Conservation (phyloP, 2,113 vertebrate genomes). For the Eleginops maclovinus region DNA sequence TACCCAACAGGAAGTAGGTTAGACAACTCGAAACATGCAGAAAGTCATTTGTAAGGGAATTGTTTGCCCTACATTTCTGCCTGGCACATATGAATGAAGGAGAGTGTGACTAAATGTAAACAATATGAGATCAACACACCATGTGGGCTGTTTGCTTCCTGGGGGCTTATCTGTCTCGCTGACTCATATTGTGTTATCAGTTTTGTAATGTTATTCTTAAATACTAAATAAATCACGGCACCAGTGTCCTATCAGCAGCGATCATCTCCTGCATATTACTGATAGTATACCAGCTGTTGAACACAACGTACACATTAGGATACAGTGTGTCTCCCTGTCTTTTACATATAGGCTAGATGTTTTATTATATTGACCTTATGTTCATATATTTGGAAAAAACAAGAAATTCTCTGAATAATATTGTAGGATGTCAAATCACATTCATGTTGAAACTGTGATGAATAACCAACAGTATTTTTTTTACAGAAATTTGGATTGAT, state of each 20-base stretch:
- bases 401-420: background rate
- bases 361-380: background rate
- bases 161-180: constrained; percentile 12
- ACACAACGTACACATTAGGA: constrained; percentile 9
- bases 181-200: constrained; percentile 46
- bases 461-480: background rate
- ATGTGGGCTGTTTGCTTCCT: constrained; percentile 7
- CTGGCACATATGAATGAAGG: constrained; percentile 18
- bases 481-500: background rate
- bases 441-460: background rate
- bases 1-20: constrained; percentile 43
- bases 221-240: constrained; percentile 53
- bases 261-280: constrained; percentile 26
- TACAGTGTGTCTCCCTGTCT: background rate
- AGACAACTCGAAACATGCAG: constrained; percentile 7
- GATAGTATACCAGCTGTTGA: constrained; percentile 11
- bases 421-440: background rate
- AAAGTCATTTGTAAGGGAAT: constrained; percentile 16
- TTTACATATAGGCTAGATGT: too few relatives aligned
- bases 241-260: constrained; percentile 10
- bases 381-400: constrained; percentile 3
- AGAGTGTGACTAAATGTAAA: constrained; percentile 49
- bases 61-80: background rate
- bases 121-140: constrained; percentile 44
- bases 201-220: constrained; percentile 32